Evolutionary conservation across 2,113 vertebrate species (phyloP).

Genomic region (Cephalopterus ornatus): DNA sequence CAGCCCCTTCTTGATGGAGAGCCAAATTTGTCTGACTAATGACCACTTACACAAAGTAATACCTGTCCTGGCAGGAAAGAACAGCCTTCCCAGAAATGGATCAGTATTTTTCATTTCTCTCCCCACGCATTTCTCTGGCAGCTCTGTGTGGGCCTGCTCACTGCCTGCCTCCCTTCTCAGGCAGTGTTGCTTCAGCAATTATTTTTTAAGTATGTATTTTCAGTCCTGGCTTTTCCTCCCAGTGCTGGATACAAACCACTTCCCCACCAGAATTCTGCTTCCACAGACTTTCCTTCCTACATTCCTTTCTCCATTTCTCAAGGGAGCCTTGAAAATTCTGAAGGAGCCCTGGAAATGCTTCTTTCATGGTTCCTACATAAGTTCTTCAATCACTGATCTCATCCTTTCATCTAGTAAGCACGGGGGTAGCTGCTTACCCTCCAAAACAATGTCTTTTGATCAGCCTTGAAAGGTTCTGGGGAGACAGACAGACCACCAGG

Average conservation of each 20-base stretch:
- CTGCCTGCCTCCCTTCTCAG: not conserved
- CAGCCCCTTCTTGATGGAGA: not conserved
- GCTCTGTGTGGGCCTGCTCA: not conserved
- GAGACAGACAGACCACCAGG: not conserved
- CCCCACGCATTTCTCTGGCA: not conserved
- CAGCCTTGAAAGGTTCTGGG: not conserved
- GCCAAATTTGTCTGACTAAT: not conserved
- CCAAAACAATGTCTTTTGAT: conserved; percentile 32
- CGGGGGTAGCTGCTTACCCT: not conserved
- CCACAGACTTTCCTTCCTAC: not conserved
- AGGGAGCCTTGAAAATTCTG: not conserved
- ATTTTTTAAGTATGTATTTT: not conserved
- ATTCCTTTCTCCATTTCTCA: not conserved
- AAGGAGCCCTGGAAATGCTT: conserved; percentile 5
- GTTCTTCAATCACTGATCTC: not conserved
- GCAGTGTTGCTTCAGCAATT: not conserved
- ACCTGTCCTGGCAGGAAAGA: not conserved
- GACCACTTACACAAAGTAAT: not conserved
- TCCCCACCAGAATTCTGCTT: not conserved
- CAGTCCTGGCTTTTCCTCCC: not conserved
- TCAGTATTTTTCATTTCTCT: not conserved
- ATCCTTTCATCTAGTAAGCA: conserved; percentile 17
- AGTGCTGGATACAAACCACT: not conserved
- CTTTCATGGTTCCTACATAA: not conserved
- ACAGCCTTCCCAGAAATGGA: not conserved